A percentile compares a stretch with the other conserved stretches of the same genome.
Evolutionary conservation across 2,113 vertebrate genomes (phyloP).

Genomic region (Corythaixoides concolor): DNA sequence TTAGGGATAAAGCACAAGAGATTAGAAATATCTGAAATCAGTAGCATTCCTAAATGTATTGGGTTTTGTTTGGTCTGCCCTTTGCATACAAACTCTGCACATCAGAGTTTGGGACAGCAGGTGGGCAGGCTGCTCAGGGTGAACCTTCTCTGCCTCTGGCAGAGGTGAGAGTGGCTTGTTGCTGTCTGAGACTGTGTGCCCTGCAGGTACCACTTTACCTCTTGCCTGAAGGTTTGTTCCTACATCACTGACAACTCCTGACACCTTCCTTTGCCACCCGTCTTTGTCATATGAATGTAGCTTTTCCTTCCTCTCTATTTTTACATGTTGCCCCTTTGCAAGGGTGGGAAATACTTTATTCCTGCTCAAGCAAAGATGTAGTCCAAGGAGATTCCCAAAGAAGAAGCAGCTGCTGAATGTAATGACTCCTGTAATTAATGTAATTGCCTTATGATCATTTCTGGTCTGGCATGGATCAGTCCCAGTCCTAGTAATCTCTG

Average conservation of each 20-base stretch:
- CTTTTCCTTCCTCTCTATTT: background rate
- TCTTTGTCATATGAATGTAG: background rate
- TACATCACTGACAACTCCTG: background rate
- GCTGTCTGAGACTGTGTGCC: accelerated
- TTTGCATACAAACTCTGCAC: background rate
- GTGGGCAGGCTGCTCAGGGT: background rate
- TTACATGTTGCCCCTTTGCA: background rate
- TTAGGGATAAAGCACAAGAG: background rate
- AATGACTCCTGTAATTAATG: background rate
- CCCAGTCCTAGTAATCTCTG: background rate
- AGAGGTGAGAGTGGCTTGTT: background rate
- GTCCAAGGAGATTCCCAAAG: background rate
- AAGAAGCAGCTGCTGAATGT: background rate
- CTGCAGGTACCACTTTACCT: background rate
- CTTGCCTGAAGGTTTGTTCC: background rate
- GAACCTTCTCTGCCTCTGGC: background rate
- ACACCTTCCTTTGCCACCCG: background rate
- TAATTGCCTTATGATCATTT: background rate
- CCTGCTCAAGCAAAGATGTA: background rate
- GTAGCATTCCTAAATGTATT: background rate
- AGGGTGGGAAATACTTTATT: background rate
- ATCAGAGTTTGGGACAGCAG: background rate
- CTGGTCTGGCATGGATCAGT: background rate
- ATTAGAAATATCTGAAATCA: background rate
- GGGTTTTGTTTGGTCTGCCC: background rate